Percentiles rank a stretch among this genome's conserved stretches.
These are phyloP conservation scores for Tyria jacobaeae DNA, from an alignment of 2,888 invertebrate genomes.

Conservation along the genomic window DNA sequence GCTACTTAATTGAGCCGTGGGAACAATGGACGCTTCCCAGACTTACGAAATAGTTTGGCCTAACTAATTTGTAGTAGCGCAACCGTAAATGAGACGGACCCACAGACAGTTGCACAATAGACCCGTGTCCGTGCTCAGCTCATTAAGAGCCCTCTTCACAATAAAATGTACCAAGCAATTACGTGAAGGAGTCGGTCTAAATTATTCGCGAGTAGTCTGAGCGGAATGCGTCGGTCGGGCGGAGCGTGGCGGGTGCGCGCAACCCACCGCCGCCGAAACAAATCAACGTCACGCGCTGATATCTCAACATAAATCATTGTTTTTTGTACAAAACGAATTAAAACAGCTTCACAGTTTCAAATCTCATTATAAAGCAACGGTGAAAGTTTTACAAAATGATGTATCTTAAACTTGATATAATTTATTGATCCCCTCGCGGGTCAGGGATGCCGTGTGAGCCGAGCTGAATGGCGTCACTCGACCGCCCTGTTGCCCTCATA, in stretches of 20 bases:
- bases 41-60: slow-evolving; percentile 26
- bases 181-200: slow-evolving; percentile 7
- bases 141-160: slow-evolving; percentile 3
- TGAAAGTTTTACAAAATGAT: slow-evolving; percentile 45
- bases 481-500: not conserved
- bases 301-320: slow-evolving; percentile 36
- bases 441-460: slow-evolving; percentile 57
- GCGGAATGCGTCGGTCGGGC: slow-evolving; percentile 1
- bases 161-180: slow-evolving; percentile 6
- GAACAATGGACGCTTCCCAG: slow-evolving; percentile 46
- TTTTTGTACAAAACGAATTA: slow-evolving; percentile 43
- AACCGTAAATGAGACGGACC: slow-evolving; percentile 11
- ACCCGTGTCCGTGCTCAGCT: not conserved
- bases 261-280: slow-evolving; percentile 19
- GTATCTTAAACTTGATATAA: slow-evolving; percentile 45
- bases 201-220: slow-evolving; percentile 20
- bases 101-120: slow-evolving; percentile 7
- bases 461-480: slow-evolving; percentile 34
- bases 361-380: slow-evolving; percentile 40
- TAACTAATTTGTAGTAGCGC: slow-evolving; percentile 32
- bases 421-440: slow-evolving; percentile 47
- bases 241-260: slow-evolving; percentile 6
- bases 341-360: slow-evolving; percentile 47
- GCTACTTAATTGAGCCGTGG: slow-evolving; percentile 62
- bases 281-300: slow-evolving; percentile 39